Evolutionary conservation across 2,888 invertebrate species (phyloP), one percentile per base, ranked within the genome.

Genomic region (Drosophila neonasuta): DNA sequence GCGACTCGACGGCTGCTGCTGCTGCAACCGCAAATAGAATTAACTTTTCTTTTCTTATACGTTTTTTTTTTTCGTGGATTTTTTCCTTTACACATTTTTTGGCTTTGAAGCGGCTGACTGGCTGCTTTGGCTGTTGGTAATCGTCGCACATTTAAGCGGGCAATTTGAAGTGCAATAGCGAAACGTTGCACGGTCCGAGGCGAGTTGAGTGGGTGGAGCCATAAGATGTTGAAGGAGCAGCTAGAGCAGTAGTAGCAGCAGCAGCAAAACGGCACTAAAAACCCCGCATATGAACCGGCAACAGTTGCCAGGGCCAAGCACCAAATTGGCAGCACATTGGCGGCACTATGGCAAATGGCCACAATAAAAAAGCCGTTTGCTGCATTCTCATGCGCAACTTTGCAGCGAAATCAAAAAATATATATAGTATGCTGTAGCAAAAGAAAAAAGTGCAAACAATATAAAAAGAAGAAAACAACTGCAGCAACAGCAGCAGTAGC

Each of bases 291-390:
- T 79, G 79, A 76, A 54, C 46, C 77, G 68, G 73, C 77, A 66
- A 77, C 80, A 77, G 77, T 79, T 79, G 70, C 74, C 55, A 55
- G 69, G 61, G 69, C 69, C 49, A 72, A 39, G 20, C 62, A 68
- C 72, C 68, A 83, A 78, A 87, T 78, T 80, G 86, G 80, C 81
- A 77, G 79, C 76, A 75, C 76, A 78, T 76, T 76, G 76, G 76
- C 67, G 80, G 71, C 71, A 79, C 87, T 67, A 85, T 82, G 83
- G 80, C 85, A 81, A 85, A 87, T 81, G 77, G 86, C 86, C 80
- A 87, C 83, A 85, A 82, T 86, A 87, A 84, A 81, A 86, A 83
- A 87, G 84, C 87, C 84, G 86, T 84, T 84, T 86, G 87, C 86
- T 86, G 87, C 87, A 87, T 83, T 86, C 84, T 83, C 87, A 83